Conservation (phyloP, 1,140 invertebrate genomes). For the Calephelis virginiensis region DNA sequence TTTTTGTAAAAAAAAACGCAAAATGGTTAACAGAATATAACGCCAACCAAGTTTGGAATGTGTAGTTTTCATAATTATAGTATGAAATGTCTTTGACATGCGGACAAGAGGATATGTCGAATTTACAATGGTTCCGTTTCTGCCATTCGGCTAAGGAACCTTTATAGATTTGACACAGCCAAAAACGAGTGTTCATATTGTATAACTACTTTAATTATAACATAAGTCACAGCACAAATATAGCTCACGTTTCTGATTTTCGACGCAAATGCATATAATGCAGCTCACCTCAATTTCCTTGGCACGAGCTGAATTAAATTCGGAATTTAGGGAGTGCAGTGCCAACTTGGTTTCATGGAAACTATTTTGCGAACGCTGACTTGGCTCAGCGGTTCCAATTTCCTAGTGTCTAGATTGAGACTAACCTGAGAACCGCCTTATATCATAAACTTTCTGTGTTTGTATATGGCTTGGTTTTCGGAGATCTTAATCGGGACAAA, state of each 20-base stretch:
- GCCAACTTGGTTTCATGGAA: conserved; percentile 31
- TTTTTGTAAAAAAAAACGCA: too few species aligned
- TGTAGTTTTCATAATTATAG: too few species aligned
- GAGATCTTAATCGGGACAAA: conserved; percentile 8
- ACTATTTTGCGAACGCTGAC: conserved; percentile 30
- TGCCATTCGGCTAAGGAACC: too few species aligned
- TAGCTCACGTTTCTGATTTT: conserved; percentile 18
- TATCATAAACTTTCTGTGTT: conserved; percentile 24
- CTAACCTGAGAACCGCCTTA: conserved; percentile 22
- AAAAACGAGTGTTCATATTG: too few species aligned
- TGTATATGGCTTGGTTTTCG: conserved; percentile 12
- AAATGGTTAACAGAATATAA: too few species aligned
- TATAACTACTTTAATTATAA: conserved; percentile 17
- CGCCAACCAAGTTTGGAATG: too few species aligned
- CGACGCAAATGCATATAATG: conserved; percentile 22
- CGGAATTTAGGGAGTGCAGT: conserved; percentile 27
- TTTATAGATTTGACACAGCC: too few species aligned
- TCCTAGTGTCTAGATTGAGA: conserved; percentile 24
- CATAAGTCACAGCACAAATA: conserved; percentile 18
- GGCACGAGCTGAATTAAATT: conserved; percentile 29
- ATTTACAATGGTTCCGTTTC: too few species aligned
- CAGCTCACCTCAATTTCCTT: conserved; percentile 29
- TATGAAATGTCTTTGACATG: too few species aligned
- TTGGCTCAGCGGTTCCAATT: conserved; percentile 26
- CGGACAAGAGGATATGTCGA: too few species aligned